Percentiles rank a stretch among this genome's conserved stretches.
These are phyloP conservation scores for Oncorhynchus masou DNA, from an alignment of 2,113 vertebrate species.

Conservation along the genomic window DNA sequence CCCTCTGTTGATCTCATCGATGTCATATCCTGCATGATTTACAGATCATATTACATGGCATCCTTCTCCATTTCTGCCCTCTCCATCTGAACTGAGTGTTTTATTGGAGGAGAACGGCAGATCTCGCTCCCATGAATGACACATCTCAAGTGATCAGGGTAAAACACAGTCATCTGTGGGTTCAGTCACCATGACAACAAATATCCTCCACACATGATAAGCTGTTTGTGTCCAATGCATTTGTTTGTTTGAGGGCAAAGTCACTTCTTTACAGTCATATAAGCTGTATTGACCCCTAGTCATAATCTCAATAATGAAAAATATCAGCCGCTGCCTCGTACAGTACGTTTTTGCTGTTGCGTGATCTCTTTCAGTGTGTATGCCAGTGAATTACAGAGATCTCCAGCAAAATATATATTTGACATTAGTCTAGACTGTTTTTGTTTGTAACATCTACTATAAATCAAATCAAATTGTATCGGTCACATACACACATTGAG, in stretches of 20 bases:
- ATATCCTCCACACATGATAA: conserved; percentile 35
- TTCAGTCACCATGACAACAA: conserved; percentile 57
- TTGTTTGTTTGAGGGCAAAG: conserved; percentile 31
- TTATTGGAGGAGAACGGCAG: conserved; percentile 23
- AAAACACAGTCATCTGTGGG: conserved; percentile 44
- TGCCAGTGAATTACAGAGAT: no score
- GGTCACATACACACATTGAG: no score
- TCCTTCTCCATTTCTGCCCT: conserved; percentile 5
- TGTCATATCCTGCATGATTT: not conserved
- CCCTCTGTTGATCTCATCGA: not conserved
- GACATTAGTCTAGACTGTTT: no score
- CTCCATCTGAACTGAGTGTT: not conserved
- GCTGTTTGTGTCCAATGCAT: conserved; percentile 41
- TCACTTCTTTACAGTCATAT: conserved; percentile 22
- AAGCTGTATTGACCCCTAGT: not conserved
- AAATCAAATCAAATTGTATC: no score
- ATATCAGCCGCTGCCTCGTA: not conserved
- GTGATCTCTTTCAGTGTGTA: no score
- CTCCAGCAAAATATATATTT: no score
- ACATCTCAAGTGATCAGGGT: conserved; percentile 38
- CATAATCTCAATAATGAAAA: not conserved
- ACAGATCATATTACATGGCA: not conserved
- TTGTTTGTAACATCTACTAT: no score
- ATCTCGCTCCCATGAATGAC: conserved; percentile 35
- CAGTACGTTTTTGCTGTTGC: not conserved